phyloP scores from a whole-genome alignment of 2,888 invertebrate genomes.

The Diarsia dahlii region DNA sequence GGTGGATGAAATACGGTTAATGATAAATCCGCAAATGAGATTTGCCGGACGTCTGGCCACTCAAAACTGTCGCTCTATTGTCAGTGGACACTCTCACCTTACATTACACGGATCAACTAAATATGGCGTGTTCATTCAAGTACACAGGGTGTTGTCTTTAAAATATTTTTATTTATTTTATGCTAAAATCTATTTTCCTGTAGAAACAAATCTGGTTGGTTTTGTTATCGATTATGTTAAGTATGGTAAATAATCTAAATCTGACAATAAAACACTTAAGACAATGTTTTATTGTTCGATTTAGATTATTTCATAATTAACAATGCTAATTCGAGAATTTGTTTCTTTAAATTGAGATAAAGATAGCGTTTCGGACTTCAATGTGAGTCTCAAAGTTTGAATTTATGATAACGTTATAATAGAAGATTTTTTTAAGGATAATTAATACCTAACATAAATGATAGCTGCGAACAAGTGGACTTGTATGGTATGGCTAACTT shows the following conservation, averaged over 20 bases:
- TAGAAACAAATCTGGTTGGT: neutral
- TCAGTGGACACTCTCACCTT: slow-evolving; percentile 89
- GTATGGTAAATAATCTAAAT: neutral
- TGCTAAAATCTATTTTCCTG: neutral
- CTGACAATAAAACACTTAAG: too few species aligned
- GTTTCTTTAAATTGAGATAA: neutral
- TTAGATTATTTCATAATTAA: slow-evolving; percentile 21
- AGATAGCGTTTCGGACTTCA: neutral
- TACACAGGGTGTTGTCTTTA: slow-evolving; percentile 76
- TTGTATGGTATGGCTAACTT: neutral
- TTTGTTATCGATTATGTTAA: slow-evolving; percentile 8
- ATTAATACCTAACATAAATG: too few species aligned
- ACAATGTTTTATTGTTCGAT: slow-evolving; percentile 22
- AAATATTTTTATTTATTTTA: neutral
- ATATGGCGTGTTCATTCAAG: slow-evolving; percentile 76
- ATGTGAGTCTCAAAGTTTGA: neutral
- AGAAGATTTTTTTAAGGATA: neutral
- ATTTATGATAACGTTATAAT: neutral
- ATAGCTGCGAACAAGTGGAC: slow-evolving; percentile 8
- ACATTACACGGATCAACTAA: slow-evolving; percentile 84
- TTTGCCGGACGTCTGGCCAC: slow-evolving; percentile 90
- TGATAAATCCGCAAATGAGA: slow-evolving; percentile 91
- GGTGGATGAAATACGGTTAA: slow-evolving; percentile 90
- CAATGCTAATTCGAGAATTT: slow-evolving; percentile 14
- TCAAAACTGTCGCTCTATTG: slow-evolving; percentile 87